Evolutionary conservation across 2,888 invertebrate species (phyloP).

Genomic region (Drosophila maculinotata): DNA sequence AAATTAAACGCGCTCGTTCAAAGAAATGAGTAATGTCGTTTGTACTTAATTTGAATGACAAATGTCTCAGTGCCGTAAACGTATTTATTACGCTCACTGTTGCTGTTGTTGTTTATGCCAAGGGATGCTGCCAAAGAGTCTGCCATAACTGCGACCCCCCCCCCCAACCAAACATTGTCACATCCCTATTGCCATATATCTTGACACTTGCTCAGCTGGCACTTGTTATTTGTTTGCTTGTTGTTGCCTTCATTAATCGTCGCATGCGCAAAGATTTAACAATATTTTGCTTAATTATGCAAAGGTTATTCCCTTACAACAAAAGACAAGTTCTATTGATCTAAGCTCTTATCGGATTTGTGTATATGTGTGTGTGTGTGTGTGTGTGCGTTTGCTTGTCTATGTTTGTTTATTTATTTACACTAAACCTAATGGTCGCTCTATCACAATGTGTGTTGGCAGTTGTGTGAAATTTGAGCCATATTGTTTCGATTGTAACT

Average conservation of each 20-base stretch:
- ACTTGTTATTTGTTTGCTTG: slow-evolving; percentile 12
- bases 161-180: background rate
- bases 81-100: slow-evolving; percentile 64
- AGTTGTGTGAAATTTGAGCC: slow-evolving; percentile 6
- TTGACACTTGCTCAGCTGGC: slow-evolving; percentile 46
- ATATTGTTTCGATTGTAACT: slow-evolving; percentile 11
- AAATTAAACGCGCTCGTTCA: slow-evolving; percentile 31
- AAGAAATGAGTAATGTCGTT: slow-evolving; percentile 70
- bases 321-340: slow-evolving; percentile 44
- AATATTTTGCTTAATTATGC: slow-evolving; percentile 60
- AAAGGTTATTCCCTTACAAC: slow-evolving; percentile 26
- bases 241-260: slow-evolving; percentile 53
- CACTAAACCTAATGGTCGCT: slow-evolving; percentile 11
- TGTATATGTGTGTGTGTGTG: background rate
- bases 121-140: slow-evolving; percentile 11
- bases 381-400: slow-evolving; percentile 1
- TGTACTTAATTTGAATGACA: slow-evolving; percentile 77
- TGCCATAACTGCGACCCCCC: slow-evolving; percentile 2
- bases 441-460: too few relatives aligned
- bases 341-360: slow-evolving; percentile 33
- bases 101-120: slow-evolving; percentile 11
- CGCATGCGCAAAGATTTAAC: slow-evolving; percentile 39
- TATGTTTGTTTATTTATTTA: slow-evolving; percentile 33
- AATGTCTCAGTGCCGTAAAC: slow-evolving; percentile 66
- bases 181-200: slow-evolving; percentile 11